These are phyloP conservation scores for Fulica atra DNA, from an alignment of 2,113 vertebrate species.

Conservation along the genomic window DNA sequence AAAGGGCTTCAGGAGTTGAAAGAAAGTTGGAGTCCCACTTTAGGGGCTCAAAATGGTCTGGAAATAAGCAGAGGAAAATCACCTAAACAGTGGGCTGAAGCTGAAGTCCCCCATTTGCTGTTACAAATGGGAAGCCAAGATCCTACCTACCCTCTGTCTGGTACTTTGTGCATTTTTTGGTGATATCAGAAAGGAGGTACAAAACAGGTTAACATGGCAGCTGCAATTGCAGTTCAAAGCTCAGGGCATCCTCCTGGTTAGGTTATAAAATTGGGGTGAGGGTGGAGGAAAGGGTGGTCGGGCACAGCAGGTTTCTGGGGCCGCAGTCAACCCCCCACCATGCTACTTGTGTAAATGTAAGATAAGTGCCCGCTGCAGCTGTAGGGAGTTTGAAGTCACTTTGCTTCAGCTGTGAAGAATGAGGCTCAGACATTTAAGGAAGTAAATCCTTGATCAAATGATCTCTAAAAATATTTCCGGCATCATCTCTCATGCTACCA, in stretches of 20 bases:
- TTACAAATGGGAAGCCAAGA: neutral
- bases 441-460: neutral
- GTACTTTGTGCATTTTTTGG: neutral
- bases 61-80: neutral
- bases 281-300: neutral
- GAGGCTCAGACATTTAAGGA: neutral
- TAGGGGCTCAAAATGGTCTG: neutral
- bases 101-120: neutral
- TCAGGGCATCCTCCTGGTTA: neutral
- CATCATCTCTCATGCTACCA: neutral
- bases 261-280: neutral
- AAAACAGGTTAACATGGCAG: neutral
- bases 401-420: neutral
- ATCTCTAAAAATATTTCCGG: neutral
- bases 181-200: neutral
- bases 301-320: neutral
- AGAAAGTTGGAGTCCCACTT: neutral
- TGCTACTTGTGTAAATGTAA: neutral
- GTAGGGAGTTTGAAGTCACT: neutral
- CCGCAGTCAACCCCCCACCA: neutral
- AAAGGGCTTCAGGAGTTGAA: neutral
- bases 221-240: neutral
- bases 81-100: neutral
- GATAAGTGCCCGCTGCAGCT: rapidly evolving
- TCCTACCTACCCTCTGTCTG: neutral